Conservation (phyloP, 2,888 invertebrate species). For the Cantharis rufa region DNA sequence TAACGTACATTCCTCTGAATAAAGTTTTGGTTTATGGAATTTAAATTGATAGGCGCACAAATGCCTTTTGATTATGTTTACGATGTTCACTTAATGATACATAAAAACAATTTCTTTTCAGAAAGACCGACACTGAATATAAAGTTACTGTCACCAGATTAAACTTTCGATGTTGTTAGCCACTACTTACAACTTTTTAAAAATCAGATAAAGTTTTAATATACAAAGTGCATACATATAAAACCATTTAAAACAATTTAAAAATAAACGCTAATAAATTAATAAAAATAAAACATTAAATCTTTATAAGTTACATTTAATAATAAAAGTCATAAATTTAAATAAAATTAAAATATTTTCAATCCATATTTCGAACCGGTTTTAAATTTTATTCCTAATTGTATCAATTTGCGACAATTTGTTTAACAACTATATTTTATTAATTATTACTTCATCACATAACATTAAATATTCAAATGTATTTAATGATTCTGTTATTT, state of each 20-base stretch:
- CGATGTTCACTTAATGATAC: conserved; percentile 30
- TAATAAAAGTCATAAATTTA: background rate
- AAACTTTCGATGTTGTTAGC: conserved; percentile 28
- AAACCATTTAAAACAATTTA: background rate
- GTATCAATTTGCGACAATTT: background rate
- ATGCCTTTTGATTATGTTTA: conserved; percentile 30
- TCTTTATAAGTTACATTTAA: background rate
- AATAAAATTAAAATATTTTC: background rate
- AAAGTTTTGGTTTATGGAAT: conserved; percentile 29
- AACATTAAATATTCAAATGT: background rate
- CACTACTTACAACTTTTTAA: conserved; percentile 17
- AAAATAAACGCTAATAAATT: background rate
- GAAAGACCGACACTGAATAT: conserved; percentile 29
- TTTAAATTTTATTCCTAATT: background rate
- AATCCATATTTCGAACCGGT: background rate
- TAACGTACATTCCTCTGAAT: conserved; percentile 16
- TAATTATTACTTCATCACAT: background rate
- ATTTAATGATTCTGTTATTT: too few species aligned
- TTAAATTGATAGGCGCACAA: conserved; percentile 29
- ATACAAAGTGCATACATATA: background rate
- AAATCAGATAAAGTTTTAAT: conserved; percentile 13
- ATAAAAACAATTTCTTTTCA: conserved; percentile 32
- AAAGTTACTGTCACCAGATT: conserved; percentile 33
- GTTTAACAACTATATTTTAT: background rate
- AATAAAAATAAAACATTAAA: background rate